Conservation (phyloP, 2,888 invertebrate species). For the Drosophila vallismaia region DNA sequence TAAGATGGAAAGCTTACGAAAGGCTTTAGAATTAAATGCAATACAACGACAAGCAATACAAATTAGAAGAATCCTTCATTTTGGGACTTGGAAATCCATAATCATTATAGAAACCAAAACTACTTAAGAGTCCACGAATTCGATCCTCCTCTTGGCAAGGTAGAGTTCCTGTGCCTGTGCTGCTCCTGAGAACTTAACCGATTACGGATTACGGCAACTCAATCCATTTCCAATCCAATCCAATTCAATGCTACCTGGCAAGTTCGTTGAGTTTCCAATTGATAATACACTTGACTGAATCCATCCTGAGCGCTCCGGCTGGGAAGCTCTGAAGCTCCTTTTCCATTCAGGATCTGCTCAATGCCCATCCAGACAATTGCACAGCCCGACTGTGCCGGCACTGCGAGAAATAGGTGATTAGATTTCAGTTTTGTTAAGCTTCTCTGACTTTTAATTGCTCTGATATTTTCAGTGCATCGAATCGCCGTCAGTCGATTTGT, state of each 20-base stretch:
- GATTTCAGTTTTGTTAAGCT: background rate
- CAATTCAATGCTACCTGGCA: conserved; percentile 50
- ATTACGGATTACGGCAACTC: conserved; percentile 38
- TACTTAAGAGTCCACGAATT: background rate
- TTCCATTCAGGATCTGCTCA: conserved; percentile 46
- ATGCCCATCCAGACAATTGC: conserved; percentile 72
- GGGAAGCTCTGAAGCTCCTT: conserved; percentile 4
- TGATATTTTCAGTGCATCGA: conserved; percentile 1
- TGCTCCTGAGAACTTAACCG: conserved; percentile 14
- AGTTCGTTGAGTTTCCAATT: conserved; percentile 69
- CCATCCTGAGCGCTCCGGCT: background rate
- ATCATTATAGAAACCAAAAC: background rate
- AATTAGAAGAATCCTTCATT: no score
- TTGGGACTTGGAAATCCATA: background rate
- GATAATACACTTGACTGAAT: conserved; percentile 73
- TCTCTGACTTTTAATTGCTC: no score
- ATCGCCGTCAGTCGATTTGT: conserved; percentile 30
- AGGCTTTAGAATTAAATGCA: background rate
- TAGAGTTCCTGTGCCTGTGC: background rate
- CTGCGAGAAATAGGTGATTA: conserved; percentile 10
- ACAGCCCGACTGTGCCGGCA: conserved; percentile 44
- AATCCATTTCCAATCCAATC: conserved; percentile 48
- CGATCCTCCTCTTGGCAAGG: background rate
- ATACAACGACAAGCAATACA: no score
- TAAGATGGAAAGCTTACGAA: background rate